Evolutionary conservation across 2,888 invertebrate genomes (phyloP), one percentile per base, ranked within the genome.

Genomic region (Amaurobius ferox): DNA sequence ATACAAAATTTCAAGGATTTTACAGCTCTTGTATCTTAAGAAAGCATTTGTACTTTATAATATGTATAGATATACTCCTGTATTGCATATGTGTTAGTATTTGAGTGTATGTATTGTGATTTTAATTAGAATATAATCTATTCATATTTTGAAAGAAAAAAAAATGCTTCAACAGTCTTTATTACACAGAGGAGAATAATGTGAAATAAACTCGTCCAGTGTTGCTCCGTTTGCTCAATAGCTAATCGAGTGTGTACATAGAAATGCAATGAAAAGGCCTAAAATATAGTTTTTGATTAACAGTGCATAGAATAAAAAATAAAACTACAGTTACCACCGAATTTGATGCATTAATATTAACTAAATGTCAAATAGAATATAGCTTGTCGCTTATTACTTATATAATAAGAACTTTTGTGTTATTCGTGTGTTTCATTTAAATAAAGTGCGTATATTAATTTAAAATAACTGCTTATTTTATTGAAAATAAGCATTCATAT

Each of bases 191-290:
- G 30, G 66, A 16, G 66, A 19, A 66, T 32, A 66, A 66, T 32
- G 66, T 35, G 9, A 55, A n/a, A n/a, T n/a, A n/a, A 40, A 16
- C 68, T 68, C 68, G 68, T 68, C 68, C 68, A 68, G 68, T 68
- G 40, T 40, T 68, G 68, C 40, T 68, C 23, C 13, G 68, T 68
- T 68, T 68, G 68, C 68, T 68, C 68, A 68, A 68, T 40, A 40
- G 68, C 39, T 32, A 40, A 39, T 26, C 39, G 68, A 64, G 28
- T 68, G 68, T n/a, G n/a, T 68, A 40, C 40, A 68, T 68, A 68
- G 7, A 35, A 64, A 0, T 64, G 26, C 61, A 61, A n/a, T 64
- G 64, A 64, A 64, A 30, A 9, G 29, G 1, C 1, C n/a, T n/a
- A n/a, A n/a, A n/a, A n/a, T n/a, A n/a, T n/a, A n/a, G n/a, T n/a